Evolutionary conservation across 2,797 vertebrate genomes (phyloP), one percentile per base, ranked within the genome.

Genomic region (Acanthiza pusilla): DNA sequence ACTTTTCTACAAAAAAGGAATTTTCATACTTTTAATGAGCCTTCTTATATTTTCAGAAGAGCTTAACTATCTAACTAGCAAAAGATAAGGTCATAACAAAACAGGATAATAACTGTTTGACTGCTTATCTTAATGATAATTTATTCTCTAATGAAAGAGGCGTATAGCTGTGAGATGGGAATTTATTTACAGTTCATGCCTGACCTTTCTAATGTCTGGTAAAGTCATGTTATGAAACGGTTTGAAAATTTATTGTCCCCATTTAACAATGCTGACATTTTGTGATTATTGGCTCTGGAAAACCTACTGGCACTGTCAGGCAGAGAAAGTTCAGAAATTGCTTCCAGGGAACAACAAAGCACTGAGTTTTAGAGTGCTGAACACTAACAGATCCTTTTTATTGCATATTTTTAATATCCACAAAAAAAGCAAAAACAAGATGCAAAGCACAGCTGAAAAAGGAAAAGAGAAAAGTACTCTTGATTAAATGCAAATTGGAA

Each of bases 251-350:
- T 93, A 94, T 72, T 87, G 92, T 80, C 58, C 60, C 57, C 67
- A 54, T 95, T 97, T 93, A 96, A 83, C 80, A 88, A 54, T 16
- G 13, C 51, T 92, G 96, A 91, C 89, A 94, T 96, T 96, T 97
- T 91, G 85, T 94, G 76, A 95, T 77, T 96, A 85, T 81, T 89
- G 61, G 82, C 80, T 93, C 65, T 91, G 61, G 83, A 95, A 92
- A 89, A 73, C 55, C 81, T 88, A 68, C 76, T 83, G 93, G 68
- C 67, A 72, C 68, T 65, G 34, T 90, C 81, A 91, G 77, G 45
- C 83, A 89, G 48, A 96, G 47, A 93, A 93, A 91, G 19, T 90
- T 95, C 91, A 93, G 32, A 91, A 90, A 89, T 60, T 71, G 83
- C 80, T 75, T 79, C 78, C 70, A 83, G 55, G 74, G 63, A 95